These are phyloP conservation scores for Caenorhabditis macrosperma DNA, from an alignment of 2,888 invertebrate species.

Conservation along the genomic window DNA sequence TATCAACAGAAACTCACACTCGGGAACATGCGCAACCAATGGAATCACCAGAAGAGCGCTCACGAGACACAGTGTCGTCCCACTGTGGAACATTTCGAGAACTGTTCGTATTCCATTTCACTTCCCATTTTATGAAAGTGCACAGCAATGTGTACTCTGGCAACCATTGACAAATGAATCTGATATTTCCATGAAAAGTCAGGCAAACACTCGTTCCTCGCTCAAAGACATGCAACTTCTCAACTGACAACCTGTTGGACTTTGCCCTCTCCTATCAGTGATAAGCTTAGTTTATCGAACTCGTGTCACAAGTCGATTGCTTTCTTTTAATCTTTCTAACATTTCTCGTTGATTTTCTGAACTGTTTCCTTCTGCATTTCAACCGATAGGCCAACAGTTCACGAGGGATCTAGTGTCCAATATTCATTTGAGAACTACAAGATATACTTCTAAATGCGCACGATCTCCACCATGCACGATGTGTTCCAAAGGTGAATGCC, in stretches of 20 bases:
- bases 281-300: slow-evolving; percentile 1
- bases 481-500: too few species aligned
- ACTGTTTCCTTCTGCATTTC: not conserved
- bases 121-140: too few species aligned
- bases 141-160: too few species aligned
- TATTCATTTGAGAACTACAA: too few species aligned
- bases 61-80: too few species aligned
- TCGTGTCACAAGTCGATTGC: not conserved
- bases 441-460: too few species aligned
- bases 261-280: not conserved
- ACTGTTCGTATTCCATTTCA: too few species aligned
- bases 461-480: too few species aligned
- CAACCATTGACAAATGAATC: too few species aligned
- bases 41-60: not conserved
- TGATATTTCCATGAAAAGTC: too few species aligned
- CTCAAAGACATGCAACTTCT: not conserved
- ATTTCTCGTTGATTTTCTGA: slow-evolving; percentile 1
- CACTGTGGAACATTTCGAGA: too few species aligned
- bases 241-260: not conserved
- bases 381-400: not conserved
- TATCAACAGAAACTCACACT: not conserved
- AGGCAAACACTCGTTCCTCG: not conserved
- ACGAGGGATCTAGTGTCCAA: not conserved
- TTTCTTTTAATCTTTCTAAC: not conserved
- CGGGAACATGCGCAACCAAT: not conserved